Conservation (phyloP, 2,797 vertebrate genomes). For the Manis javanica region DNA sequence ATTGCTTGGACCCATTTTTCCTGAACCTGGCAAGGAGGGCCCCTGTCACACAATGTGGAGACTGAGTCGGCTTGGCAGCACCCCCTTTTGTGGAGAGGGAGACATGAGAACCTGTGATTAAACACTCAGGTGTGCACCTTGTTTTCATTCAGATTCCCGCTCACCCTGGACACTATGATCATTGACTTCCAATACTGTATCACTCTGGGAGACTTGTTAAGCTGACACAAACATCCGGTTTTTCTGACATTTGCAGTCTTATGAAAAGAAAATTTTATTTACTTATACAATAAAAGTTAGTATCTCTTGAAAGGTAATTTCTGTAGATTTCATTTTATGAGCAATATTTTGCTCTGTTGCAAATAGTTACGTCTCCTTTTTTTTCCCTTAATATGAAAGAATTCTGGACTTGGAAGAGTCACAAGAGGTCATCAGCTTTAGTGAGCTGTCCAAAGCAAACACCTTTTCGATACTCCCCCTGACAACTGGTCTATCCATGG, state of each 20-base stretch:
- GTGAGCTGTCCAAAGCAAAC: neutral
- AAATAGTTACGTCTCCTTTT: neutral
- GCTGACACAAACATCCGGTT: neutral
- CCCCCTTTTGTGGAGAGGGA: neutral
- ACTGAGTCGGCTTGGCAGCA: neutral
- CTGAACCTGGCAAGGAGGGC: neutral
- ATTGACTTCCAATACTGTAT: neutral
- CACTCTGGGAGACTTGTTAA: neutral
- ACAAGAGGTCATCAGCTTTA: neutral
- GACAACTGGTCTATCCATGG: neutral
- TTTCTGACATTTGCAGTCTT: neutral
- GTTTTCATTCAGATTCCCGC: neutral
- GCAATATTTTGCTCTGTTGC: neutral
- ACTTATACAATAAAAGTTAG: neutral
- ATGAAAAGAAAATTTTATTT: constrained; percentile 14
- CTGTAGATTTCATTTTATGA: neutral
- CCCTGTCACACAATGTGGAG: neutral
- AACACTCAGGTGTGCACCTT: neutral
- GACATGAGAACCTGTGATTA: neutral
- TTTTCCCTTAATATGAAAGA: neutral
- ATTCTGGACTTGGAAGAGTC: neutral
- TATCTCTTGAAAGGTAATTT: constrained; percentile 32
- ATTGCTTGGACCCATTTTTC: neutral
- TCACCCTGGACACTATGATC: neutral
- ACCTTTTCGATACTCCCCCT: neutral